Conservation (phyloP, 2,113 vertebrate genomes). For the Oncorhynchus mykiss region DNA sequence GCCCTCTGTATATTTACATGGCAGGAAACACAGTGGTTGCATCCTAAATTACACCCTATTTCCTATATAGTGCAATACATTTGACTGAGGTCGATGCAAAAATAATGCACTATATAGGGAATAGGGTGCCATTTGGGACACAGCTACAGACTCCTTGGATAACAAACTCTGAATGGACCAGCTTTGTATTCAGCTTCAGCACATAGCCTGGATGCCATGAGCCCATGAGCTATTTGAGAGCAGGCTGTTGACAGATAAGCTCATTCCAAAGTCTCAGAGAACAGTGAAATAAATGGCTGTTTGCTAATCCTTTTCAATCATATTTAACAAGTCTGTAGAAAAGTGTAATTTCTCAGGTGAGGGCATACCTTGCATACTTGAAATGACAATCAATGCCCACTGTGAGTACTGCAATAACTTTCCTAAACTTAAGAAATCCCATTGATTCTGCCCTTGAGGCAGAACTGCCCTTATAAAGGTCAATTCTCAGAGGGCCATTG, state of each 20-base stretch:
- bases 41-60: too few species aligned
- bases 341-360: constrained; percentile 37
- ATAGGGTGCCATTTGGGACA: constrained; percentile 9
- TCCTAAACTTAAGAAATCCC: constrained; percentile 8
- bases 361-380: constrained; percentile 62
- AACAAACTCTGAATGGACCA: constrained; percentile 39
- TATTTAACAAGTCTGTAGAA: constrained; percentile 62
- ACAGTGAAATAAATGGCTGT: constrained; percentile 26
- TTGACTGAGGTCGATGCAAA: too few species aligned
- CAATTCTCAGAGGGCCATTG: neutral
- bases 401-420: constrained; percentile 37
- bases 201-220: constrained; percentile 47
- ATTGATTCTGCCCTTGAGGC: too few species aligned
- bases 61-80: too few species aligned
- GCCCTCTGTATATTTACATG: constrained; percentile 69
- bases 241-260: constrained; percentile 37
- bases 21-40: constrained; percentile 23
- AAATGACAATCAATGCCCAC: constrained; percentile 32
- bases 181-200: constrained; percentile 29
- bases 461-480: neutral
- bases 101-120: too few species aligned
- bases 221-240: constrained; percentile 24
- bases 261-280: constrained; percentile 43
- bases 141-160: constrained; percentile 38
- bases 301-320: constrained; percentile 58